A percentile compares a stretch with the other conserved stretches of the same genome.
Evolutionary conservation across 2,113 vertebrate genomes (phyloP).

Genomic region (Lipophrys pholis): DNA sequence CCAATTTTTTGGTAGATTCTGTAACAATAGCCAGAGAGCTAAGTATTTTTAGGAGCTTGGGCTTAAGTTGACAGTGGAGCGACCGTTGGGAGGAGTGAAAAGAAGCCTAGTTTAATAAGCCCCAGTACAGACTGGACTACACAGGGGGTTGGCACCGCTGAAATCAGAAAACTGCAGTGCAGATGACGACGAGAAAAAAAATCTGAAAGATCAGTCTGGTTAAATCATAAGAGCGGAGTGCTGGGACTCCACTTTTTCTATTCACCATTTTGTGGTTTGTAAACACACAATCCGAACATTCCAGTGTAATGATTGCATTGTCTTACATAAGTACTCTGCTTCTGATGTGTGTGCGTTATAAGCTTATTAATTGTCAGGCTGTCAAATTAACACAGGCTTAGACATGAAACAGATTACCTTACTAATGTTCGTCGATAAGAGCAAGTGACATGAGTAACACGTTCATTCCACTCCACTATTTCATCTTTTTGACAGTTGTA

Average conservation of each 20-base stretch:
- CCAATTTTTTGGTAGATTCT: slow-evolving; percentile 55
- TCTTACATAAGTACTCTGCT: slow-evolving; percentile 48
- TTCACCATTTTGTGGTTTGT: slow-evolving; percentile 38
- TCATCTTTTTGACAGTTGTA: slow-evolving; percentile 49
- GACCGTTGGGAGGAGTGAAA: slow-evolving; percentile 69
- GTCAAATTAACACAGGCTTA: slow-evolving; percentile 60
- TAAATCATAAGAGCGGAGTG: slow-evolving; percentile 46
- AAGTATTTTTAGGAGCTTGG: slow-evolving; percentile 58
- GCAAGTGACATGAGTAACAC: slow-evolving; percentile 45
- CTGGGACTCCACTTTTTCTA: slow-evolving; percentile 31
- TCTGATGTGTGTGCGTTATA: slow-evolving; percentile 42
- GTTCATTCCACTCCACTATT: slow-evolving; percentile 42
- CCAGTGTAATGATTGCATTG: slow-evolving; percentile 52
- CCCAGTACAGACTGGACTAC: slow-evolving; percentile 71
- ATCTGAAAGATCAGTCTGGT: slow-evolving; percentile 53
- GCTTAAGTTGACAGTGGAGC: slow-evolving; percentile 74
- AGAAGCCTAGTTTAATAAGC: slow-evolving; percentile 76
- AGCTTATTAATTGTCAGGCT: slow-evolving; percentile 63
- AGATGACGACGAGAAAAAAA: slow-evolving; percentile 68
- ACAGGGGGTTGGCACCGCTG: slow-evolving; percentile 74
- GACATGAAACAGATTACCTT: slow-evolving; percentile 69
- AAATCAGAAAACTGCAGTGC: slow-evolving; percentile 70
- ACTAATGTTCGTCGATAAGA: slow-evolving; percentile 50
- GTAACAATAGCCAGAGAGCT: slow-evolving; percentile 58
- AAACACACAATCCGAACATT: slow-evolving; percentile 42